Evolutionary conservation across 2,888 invertebrate genomes (phyloP).

Genomic region (Nomada hirtipes): DNA sequence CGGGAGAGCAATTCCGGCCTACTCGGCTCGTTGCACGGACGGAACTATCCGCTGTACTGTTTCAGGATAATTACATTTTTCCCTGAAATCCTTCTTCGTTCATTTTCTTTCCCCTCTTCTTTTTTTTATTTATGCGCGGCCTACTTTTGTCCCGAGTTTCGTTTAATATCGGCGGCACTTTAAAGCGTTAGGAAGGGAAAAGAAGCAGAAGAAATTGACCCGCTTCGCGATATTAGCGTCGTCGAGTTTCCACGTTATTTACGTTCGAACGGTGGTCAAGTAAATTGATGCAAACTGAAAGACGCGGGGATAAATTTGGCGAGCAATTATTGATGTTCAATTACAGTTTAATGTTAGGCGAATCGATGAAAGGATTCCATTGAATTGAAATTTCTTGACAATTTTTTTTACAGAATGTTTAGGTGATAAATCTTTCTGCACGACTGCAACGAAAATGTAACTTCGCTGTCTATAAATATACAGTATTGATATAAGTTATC

Average conservation of each 20-base stretch:
- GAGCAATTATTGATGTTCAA: not conserved
- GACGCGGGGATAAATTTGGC: no score
- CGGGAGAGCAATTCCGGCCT: constrained; percentile 39
- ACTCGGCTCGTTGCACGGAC: constrained; percentile 5
- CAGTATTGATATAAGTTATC: no score
- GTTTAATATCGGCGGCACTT: constrained; percentile 29
- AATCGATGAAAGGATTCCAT: no score
- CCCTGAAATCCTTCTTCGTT: not conserved
- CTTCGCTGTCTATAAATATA: no score
- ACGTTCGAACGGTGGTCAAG: not conserved
- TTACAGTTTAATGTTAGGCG: no score
- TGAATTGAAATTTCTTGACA: no score
- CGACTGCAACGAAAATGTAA: no score
- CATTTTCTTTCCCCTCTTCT: not conserved
- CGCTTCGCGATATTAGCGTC: constrained; percentile 14
- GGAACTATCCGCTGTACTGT: constrained; percentile 24
- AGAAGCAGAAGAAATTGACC: not conserved
- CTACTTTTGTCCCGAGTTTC: constrained; percentile 33
- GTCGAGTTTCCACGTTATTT: not conserved
- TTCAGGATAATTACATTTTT: constrained; percentile 51
- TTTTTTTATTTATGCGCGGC: constrained; percentile 34
- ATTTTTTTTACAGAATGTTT: no score
- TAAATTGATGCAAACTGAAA: not conserved
- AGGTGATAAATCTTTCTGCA: no score
- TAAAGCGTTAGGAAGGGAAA: constrained; percentile 1